Evolutionary conservation across 2,888 invertebrate species (phyloP), one percentile per base, ranked within the genome.

Genomic region (Diaphora mendica): DNA sequence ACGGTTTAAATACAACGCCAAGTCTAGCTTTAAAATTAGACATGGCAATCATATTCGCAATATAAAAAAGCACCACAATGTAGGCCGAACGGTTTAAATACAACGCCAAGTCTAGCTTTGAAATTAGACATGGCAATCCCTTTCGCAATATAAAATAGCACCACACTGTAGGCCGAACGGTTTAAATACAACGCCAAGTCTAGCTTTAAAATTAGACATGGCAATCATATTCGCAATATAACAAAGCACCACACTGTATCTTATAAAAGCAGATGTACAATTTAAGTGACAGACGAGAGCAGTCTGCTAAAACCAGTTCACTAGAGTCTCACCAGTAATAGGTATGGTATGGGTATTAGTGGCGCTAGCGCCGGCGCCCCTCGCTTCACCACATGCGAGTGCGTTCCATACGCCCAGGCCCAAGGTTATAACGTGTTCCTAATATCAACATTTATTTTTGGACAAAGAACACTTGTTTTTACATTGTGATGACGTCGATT

Each of bases 211-310:
- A 35, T 35, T 3, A 35, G 4, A 35, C 7, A 35, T 35, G 35
- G 4, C n/a, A 35, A 8, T 5, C 35, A 2, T 8, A 35, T 35
- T 35, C 8, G 35, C 35, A 35, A 35, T 5, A 35, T 7, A 30
- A 67, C 2, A 67, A 44, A 20, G 4, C 30, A 67, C 9, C 48
- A 67, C 7, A 0, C 67, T 67, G 67, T 67, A 67, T 44, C 13
- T 68, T 15, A 68, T 26, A 55, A 69, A 76, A 51, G 72, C 75
- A 79, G 71, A 73, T 77, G 72, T 20, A 42, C 42, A 15, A 59
- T 15, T 62, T 71, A 30, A 30, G 62, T 44, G 67, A 72, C 55
- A 62, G 7, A 72, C 48, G 48, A 42, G 35, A 67, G 33, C 48
- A 15, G 13, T 26, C 62, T 23, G 62, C 51, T 35, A 33, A 64